Evolutionary conservation across 2,113 vertebrate species (phyloP), one percentile per base, ranked within the genome.

Genomic region (Noctilio leporinus): DNA sequence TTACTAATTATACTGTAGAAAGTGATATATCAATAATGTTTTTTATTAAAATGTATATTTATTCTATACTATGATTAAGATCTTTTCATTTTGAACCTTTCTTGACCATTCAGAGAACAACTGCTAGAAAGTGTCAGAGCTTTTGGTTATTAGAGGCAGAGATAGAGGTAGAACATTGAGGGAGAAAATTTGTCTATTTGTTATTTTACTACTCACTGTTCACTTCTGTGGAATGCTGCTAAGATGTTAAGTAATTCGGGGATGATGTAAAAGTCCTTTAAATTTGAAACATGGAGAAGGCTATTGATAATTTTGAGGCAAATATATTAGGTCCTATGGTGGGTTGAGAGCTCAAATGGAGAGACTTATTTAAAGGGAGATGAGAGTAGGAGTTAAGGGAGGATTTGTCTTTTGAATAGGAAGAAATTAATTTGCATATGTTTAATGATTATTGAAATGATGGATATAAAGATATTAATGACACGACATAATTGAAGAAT

Each of bases 41-140:
- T 40, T 81, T 84, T 5, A 96, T 51, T 49, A 89, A 89, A 72
- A 78, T 55, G 69, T 20, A 64, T 8, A 64, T 64, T 85, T 43
- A 77, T 47, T 26, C 19, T 81, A 3, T 33, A 53, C 2, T 67
- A 55, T 72, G 24, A 64, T 86, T 82, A 80, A 1, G 2, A n/a
- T 11, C 16, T 76, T 75, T 67, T 49, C 28, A 7, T 83, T 92
- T 94, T 57, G 33, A 93, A 43, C 5, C 10, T 64, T 15, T 28
- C 9, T 40, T 64, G 9, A 43, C 22, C 11, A 85, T 3, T 4
- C 10, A 78, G 38, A 78, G 33, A 83, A 51, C 19, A 40, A 77
- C 67, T 15, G 26, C 30, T 17, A 28, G 28, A 53, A 90, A 47
- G 38, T 81, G 76, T 88, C 51, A 53, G 15, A 38, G 10, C 9